Evolutionary conservation across 2,113 vertebrate genomes (phyloP).

Genomic region (Esox niger): DNA sequence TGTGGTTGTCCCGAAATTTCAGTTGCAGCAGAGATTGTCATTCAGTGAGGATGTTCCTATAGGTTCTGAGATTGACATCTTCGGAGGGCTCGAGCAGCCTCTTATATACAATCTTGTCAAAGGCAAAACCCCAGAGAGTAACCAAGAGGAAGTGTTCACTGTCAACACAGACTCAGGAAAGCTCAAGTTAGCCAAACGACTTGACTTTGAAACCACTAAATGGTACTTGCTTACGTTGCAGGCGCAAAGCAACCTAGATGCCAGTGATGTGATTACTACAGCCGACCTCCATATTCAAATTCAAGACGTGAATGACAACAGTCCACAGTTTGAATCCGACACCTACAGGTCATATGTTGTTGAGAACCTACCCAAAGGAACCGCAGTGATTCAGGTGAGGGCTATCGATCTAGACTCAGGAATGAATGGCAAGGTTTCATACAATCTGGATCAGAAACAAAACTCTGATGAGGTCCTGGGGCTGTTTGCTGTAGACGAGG

Average conservation of each 20-base stretch:
- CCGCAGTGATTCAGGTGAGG: conserved; percentile 77
- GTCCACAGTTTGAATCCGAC: conserved; percentile 77
- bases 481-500: conserved; percentile 74
- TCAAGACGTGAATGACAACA: conserved; percentile 82
- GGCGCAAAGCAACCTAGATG: conserved; percentile 60
- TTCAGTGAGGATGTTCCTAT: conserved; percentile 76
- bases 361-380: conserved; percentile 77
- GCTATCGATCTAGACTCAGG: conserved; percentile 78
- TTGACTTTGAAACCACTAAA: conserved; percentile 82
- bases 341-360: conserved; percentile 78
- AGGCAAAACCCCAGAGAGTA: conserved; percentile 80
- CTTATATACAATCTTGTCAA: conserved; percentile 73
- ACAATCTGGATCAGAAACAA: conserved; percentile 74
- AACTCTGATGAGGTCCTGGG: conserved; percentile 64
- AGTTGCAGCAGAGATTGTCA: conserved; percentile 71
- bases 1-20: conserved; percentile 67
- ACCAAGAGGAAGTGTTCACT: conserved; percentile 76
- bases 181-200: conserved; percentile 78
- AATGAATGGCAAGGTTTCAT: conserved; percentile 75
- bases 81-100: conserved; percentile 65
- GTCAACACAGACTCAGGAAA: conserved; percentile 75
- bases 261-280: conserved; percentile 67
- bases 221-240: conserved; percentile 79
- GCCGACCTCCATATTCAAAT: conserved; percentile 80
- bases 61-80: conserved; percentile 75